Conservation (phyloP, 2,888 invertebrate genomes). For the Drosophila nr. perissopoda region DNA sequence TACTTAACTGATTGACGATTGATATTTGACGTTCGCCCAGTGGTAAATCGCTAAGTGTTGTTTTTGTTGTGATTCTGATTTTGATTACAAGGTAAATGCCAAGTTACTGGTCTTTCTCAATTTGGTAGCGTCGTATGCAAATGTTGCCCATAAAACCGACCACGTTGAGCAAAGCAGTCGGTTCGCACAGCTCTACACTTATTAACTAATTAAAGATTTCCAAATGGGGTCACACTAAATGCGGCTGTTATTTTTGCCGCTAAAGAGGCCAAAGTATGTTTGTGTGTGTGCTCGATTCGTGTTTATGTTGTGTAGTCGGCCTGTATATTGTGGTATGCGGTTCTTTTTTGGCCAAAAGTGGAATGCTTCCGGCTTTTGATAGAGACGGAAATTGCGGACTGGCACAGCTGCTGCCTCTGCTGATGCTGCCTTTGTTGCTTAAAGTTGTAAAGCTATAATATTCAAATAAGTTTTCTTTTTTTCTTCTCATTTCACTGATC, state of each 20-base stretch:
- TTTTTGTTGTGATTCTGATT: slow-evolving; percentile 8
- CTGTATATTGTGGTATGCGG: slow-evolving; percentile 31
- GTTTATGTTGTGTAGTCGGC: slow-evolving; percentile 4
- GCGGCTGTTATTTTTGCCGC: slow-evolving; percentile 11
- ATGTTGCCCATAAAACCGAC: slow-evolving; percentile 41
- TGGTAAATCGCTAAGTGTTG: slow-evolving; percentile 18
- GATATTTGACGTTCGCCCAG: slow-evolving; percentile 12
- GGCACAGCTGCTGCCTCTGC: neutral
- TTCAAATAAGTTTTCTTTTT: slow-evolving; percentile 30
- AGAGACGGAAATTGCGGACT: slow-evolving; percentile 65
- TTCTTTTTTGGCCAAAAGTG: slow-evolving; percentile 38
- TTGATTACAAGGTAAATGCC: slow-evolving; percentile 18
- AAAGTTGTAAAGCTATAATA: slow-evolving; percentile 44
- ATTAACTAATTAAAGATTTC: slow-evolving; percentile 62
- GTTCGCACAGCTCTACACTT: slow-evolving; percentile 42
- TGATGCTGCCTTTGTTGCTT: slow-evolving; percentile 1
- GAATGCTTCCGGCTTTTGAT: slow-evolving; percentile 67
- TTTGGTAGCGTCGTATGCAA: slow-evolving; percentile 48
- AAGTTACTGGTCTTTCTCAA: slow-evolving; percentile 46
- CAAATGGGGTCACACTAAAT: slow-evolving; percentile 56
- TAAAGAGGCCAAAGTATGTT: slow-evolving; percentile 38
- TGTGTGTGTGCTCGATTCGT: slow-evolving; percentile 12
- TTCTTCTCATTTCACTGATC: slow-evolving; percentile 13
- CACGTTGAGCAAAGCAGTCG: slow-evolving; percentile 35
- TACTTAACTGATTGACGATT: slow-evolving; percentile 51